A percentile compares a stretch with the other conserved stretches of the same genome.
These are phyloP conservation scores for Dolichotis patagonum DNA, from an alignment of 2,113 vertebrate genomes.

Conservation along the genomic window DNA sequence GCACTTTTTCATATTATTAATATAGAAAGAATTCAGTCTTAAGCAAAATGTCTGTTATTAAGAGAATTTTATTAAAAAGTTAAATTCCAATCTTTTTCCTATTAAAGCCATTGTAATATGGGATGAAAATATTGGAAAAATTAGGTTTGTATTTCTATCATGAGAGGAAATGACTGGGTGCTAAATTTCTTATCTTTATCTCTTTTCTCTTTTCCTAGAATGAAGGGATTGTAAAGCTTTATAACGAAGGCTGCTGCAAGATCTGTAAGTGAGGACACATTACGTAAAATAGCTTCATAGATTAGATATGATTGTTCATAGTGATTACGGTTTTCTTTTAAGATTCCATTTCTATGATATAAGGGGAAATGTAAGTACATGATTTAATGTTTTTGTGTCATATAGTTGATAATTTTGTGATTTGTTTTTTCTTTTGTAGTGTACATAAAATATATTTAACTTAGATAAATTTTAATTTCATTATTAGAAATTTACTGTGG, in stretches of 20 bases:
- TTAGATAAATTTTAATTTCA: slow-evolving; percentile 46
- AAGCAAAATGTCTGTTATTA: neutral
- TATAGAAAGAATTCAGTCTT: neutral
- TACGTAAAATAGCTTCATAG: slow-evolving; percentile 56
- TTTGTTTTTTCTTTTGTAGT: slow-evolving; percentile 84
- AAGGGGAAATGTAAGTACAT: slow-evolving; percentile 75
- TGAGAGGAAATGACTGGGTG: slow-evolving; percentile 45
- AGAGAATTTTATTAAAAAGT: neutral
- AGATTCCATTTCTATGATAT: slow-evolving; percentile 78
- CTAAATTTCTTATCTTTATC: slow-evolving; percentile 80
- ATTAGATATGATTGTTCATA: slow-evolving; percentile 85
- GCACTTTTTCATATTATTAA: neutral
- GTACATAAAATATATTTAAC: slow-evolving; percentile 81
- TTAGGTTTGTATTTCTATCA: neutral
- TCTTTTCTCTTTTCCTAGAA: slow-evolving; percentile 89
- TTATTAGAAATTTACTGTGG: slow-evolving; percentile 19
- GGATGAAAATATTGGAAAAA: neutral
- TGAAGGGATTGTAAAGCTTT: slow-evolving; percentile 94
- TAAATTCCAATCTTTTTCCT: slow-evolving; percentile 3
- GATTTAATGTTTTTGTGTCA: slow-evolving; percentile 82
- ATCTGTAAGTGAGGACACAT: slow-evolving; percentile 94
- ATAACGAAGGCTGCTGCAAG: slow-evolving; percentile 97
- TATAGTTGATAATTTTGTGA: slow-evolving; percentile 85
- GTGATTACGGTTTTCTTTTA: slow-evolving; percentile 70
- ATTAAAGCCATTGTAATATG: neutral